Conservation (phyloP, 2,113 vertebrate genomes). For the Alectura lathami region DNA sequence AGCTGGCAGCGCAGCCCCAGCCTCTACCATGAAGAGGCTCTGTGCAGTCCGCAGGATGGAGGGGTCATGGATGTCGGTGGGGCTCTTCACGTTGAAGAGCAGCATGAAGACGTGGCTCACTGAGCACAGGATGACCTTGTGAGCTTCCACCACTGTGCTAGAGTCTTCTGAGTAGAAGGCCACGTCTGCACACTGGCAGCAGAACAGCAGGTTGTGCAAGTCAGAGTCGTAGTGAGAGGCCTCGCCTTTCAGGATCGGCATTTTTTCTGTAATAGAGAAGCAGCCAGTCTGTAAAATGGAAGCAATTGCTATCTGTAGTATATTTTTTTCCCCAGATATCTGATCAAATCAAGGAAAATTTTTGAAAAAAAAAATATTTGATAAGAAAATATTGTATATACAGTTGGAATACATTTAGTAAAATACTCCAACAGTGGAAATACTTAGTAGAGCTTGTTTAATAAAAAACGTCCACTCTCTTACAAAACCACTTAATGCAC, state of each 20-base stretch:
- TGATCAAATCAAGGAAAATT: background rate
- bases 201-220: slow-evolving; percentile 88
- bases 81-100: slow-evolving; percentile 84
- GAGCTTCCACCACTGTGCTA: slow-evolving; percentile 84
- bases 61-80: slow-evolving; percentile 73
- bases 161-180: slow-evolving; percentile 85
- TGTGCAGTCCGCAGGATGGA: slow-evolving; percentile 72
- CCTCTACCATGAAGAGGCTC: slow-evolving; percentile 82
- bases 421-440: background rate
- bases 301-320: background rate
- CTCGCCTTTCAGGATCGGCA: slow-evolving; percentile 88
- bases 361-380: background rate
- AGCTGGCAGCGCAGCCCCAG: slow-evolving; percentile 20
- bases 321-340: background rate
- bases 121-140: slow-evolving; percentile 90
- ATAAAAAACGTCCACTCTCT: background rate
- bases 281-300: background rate
- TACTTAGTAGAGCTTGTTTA: background rate
- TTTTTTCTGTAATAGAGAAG: slow-evolving; percentile 79
- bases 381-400: background rate
- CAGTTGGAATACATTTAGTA: background rate
- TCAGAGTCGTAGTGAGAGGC: slow-evolving; percentile 89
- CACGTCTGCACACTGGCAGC: slow-evolving; percentile 92
- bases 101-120: slow-evolving; percentile 91
- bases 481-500: background rate